Base-by-base conservation (phyloP, 2,113 vertebrate genomes). In the Cricetomys ansorgei region DNA sequence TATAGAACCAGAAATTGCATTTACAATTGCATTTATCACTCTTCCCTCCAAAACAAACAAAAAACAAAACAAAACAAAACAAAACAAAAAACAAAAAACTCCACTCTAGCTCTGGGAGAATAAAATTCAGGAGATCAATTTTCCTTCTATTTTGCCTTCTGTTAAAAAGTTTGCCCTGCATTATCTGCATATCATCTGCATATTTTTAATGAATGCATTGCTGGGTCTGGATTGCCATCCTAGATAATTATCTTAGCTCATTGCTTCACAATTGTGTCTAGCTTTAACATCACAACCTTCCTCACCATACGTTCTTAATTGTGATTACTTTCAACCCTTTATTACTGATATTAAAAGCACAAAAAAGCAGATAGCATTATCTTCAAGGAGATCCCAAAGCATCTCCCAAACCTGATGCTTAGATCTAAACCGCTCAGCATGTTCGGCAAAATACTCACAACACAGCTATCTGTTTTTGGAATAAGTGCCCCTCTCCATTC, bases 401-500 rank as follows among this genome's bases (percentile, higher is more conserved):
- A 94, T 96, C 77, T 89, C 93, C 98, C 96, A 96, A 97, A 98
- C 92, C 95, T 96, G 95, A 97, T 96, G 93, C 95, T 98, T 97
- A 96, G 91, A 97, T 96, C 97, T 98, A 98, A 98, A 98, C 96
- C 94, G 98, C 98, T 98, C 98, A 98, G 97, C 97, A 92, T 98
- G 97, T 98, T 98, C 97, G 91, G 97, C 94, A 98, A 98, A 98
- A 97, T 91, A 97, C 92, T 98, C 96, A 92, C 98, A 95, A 92
- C 96, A 98, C 95, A 98, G 91, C 98, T 98, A 98, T 98, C 98
- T 97, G 97, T 96, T 98, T 98, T 98, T 98, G 98, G 98, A 98
- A 96, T 98, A 98, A 99, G 97, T 98, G 98, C 98, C 95, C 98
- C 95, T 98, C 96, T 96, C 98, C 98, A 98, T 98, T 98, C 94